Evolutionary conservation across 2,888 invertebrate species (phyloP).

Genomic region (Balanococcus diminutus): DNA sequence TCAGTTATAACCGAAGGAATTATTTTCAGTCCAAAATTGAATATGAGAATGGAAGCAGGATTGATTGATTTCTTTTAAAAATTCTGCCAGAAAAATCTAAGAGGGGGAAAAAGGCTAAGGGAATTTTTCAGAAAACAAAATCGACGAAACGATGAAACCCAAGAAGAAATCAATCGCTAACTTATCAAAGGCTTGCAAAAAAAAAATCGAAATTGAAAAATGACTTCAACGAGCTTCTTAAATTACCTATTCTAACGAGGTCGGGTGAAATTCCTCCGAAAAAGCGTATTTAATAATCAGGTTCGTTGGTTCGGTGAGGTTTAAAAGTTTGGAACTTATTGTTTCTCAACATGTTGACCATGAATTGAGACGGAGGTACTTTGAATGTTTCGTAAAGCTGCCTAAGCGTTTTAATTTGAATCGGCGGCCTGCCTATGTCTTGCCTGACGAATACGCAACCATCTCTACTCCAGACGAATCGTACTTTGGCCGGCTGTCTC

Average conservation of each 20-base stretch:
- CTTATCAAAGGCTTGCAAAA: neutral
- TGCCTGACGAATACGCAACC: slow-evolving; percentile 5
- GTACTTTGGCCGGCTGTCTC: neutral
- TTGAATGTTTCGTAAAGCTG: slow-evolving; percentile 26
- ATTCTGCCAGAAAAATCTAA: neutral
- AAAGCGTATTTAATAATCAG: neutral
- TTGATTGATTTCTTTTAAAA: neutral
- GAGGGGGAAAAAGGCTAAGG: neutral
- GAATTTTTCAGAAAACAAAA: neutral
- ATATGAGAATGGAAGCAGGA: neutral
- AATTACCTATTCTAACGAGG: neutral
- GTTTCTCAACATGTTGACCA: neutral
- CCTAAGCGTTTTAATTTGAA: neutral
- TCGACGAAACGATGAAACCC: neutral
- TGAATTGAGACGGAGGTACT: slow-evolving; percentile 6
- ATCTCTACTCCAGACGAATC: slow-evolving; percentile 22
- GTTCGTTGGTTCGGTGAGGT: neutral
- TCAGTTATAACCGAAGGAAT: neutral
- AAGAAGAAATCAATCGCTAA: neutral
- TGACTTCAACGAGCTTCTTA: too few species aligned
- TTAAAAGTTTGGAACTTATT: neutral
- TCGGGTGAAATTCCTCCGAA: too few species aligned
- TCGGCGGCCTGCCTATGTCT: neutral
- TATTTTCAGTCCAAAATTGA: too few species aligned
- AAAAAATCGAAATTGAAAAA: too few species aligned